phyloP scores from a whole-genome alignment of 2,888 invertebrate genomes.

The Drosophila mayaguana region DNA sequence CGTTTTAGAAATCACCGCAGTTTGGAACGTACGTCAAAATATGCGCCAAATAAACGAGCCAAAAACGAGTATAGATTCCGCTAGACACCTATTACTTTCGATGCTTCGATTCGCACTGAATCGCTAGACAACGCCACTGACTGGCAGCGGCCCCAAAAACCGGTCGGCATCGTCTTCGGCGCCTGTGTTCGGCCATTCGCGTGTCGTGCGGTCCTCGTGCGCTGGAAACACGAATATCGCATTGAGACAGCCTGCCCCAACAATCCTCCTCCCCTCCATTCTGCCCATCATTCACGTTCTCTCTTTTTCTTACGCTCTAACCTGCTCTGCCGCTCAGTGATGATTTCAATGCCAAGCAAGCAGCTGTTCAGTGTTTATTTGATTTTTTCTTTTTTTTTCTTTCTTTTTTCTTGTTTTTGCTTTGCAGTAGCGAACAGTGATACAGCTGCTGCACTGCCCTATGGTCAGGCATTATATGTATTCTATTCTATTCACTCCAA shows the following conservation, averaged over 20 bases:
- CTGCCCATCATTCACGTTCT: not conserved
- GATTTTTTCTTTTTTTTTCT: conserved; percentile 1
- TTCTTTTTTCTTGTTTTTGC: too few species aligned
- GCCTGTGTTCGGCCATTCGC: conserved; percentile 23
- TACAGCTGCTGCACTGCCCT: too few species aligned
- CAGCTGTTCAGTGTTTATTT: conserved; percentile 64
- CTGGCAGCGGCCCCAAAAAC: conserved; percentile 60
- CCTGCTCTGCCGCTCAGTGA: conserved; percentile 37
- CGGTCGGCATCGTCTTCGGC: conserved; percentile 52
- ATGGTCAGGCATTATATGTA: too few species aligned
- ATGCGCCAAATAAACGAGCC: conserved; percentile 60
- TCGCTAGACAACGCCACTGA: conserved; percentile 41
- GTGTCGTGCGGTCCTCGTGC: conserved; percentile 35
- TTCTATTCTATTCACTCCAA: too few species aligned
- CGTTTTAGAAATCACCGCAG: conserved; percentile 41
- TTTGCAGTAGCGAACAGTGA: too few species aligned
- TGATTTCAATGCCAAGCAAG: conserved; percentile 78
- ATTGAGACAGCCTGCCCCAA: conserved; percentile 39
- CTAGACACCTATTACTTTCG: conserved; percentile 55
- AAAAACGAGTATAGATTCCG: conserved; percentile 30
- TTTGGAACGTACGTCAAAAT: conserved; percentile 67
- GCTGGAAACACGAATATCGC: conserved; percentile 38
- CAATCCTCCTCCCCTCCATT: conserved; percentile 13
- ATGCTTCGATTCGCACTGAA: conserved; percentile 67
- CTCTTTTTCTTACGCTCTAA: conserved; percentile 21